A percentile compares a stretch with the other conserved stretches of the same genome.
phyloP scores from a whole-genome alignment of 2,888 invertebrate species.

The Pseudococcus longispinus region DNA sequence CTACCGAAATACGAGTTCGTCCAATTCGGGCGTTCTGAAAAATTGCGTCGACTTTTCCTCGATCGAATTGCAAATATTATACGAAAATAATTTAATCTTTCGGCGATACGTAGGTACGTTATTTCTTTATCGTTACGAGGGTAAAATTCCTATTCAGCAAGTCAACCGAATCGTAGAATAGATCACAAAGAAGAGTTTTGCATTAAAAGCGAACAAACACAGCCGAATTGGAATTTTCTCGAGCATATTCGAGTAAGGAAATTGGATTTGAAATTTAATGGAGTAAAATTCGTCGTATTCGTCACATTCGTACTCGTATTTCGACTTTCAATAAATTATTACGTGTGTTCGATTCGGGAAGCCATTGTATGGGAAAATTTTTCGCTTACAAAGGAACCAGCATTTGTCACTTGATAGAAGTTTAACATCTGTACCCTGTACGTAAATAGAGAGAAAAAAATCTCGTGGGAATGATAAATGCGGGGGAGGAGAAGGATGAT shows the following conservation, averaged over 20 bases:
- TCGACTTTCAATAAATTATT: neutral
- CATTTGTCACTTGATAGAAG: neutral
- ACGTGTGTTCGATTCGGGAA: neutral
- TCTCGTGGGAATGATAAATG: neutral
- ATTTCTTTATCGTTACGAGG: neutral
- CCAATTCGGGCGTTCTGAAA: neutral
- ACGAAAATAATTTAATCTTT: neutral
- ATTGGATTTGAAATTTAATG: slow-evolving; percentile 4
- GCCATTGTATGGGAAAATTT: neutral
- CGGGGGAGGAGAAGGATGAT: neutral
- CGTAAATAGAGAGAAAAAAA: neutral
- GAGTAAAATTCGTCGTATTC: neutral
- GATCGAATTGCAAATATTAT: neutral
- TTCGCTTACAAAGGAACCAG: neutral
- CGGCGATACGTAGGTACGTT: neutral
- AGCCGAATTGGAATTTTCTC: neutral
- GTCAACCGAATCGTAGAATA: neutral
- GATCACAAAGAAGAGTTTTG: neutral
- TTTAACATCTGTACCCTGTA: neutral
- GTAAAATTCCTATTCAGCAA: neutral
- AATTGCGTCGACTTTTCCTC: neutral
- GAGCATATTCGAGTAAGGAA: neutral
- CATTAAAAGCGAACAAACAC: neutral
- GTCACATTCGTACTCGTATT: neutral
- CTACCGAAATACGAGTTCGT: neutral